Base-by-base conservation (phyloP, 2,113 vertebrate genomes). In the Rhinopomastus cyanomelas region DNA sequence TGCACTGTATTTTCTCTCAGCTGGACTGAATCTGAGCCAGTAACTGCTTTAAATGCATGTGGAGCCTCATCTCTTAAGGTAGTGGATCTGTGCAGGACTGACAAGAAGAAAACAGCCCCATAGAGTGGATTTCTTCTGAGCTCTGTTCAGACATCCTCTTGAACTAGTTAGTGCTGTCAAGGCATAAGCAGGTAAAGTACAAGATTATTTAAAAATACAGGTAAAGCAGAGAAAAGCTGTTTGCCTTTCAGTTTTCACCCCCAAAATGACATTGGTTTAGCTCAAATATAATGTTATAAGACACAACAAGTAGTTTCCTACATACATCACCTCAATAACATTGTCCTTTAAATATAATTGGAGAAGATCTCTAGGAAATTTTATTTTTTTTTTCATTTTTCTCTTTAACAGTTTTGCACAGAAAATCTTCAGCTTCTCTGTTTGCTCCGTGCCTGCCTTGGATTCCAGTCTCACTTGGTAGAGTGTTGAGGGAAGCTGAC, bases 221-320 rank as follows among this genome's bases (percentile, higher is more conserved):
- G 9, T 77, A 65, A 85, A 71, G 16, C 37, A 60, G 72, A 68
- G 1, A 87, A 72, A 65, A 80, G 9, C 20, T 49, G 16, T 51
- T 74, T 78, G 25, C 19, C 30, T 55, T 62, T 78, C 52, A 71
- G 62, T 55, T 74, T 46, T 15, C 6, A 42, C n/a, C 2, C 12
- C 25, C 83, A 51, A 74, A 30, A 4, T 16, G 0, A 22, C 15
- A 57, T n/a, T 1, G 6, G 64, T 81, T 21, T 30, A 80, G 34
- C 26, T 20, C n/a, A 49, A 74, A 89, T 49, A 10, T 29, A 11
- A 8, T 36, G 52, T n/a, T 4, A 65, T 55, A 72, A 66, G 29
- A 49, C 4, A 36, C 1, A 0, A 5, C 2, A 1, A 30, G 6
- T 59, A 13, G 12, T 61, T 29, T 30, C 42, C 75, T 57, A 14